Conservation (phyloP, 2,113 vertebrate genomes). For the Salvelinus fontinalis region DNA sequence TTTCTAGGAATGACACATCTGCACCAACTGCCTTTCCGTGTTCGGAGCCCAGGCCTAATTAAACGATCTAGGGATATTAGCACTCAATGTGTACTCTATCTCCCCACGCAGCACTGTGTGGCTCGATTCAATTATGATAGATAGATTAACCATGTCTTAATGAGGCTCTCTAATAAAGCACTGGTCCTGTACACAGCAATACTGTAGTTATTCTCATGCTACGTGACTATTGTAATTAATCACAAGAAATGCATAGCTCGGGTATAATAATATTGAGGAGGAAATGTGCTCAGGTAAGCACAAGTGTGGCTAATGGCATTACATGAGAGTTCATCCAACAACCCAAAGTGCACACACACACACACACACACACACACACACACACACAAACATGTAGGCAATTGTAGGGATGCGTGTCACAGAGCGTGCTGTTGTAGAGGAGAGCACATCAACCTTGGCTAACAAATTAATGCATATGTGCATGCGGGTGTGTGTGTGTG, state of each 20-base stretch:
- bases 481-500: neutral
- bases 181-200: constrained; percentile 25
- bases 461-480: neutral
- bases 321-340: neutral
- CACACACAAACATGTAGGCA: neutral
- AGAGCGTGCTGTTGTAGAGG: neutral
- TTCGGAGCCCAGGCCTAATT: constrained; percentile 54
- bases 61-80: constrained; percentile 57
- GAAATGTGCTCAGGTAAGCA: constrained; percentile 16
- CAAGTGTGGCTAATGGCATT: constrained; percentile 12
- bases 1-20: constrained; percentile 44
- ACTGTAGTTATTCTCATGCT: neutral
- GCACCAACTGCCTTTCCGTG: constrained; percentile 34
- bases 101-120: constrained; percentile 32
- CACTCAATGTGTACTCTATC: constrained; percentile 25
- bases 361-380: neutral
- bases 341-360: neutral
- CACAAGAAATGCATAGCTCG: constrained; percentile 39
- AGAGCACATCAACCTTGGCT: neutral
- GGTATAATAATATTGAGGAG: constrained; percentile 13
- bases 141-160: constrained; percentile 51
- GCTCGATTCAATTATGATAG: constrained; percentile 57
- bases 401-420: neutral
- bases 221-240: constrained; percentile 40
- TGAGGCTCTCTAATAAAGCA: constrained; percentile 33